These are phyloP conservation scores for Butorides virescens DNA, from an alignment of 2,113 vertebrate species.

Conservation along the genomic window DNA sequence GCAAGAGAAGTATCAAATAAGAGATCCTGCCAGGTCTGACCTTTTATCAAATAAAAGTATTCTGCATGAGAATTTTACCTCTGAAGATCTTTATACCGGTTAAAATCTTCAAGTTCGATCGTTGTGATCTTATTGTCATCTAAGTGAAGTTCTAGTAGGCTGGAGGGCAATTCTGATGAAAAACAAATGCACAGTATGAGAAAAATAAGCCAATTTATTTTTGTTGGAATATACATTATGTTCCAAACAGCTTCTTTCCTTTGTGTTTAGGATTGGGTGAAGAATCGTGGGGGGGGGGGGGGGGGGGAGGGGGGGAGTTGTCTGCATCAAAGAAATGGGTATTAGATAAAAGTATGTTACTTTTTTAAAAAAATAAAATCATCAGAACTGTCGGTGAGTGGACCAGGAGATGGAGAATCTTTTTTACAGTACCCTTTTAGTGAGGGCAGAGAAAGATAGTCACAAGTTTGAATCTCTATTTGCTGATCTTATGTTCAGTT, in stretches of 20 bases:
- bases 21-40: neutral
- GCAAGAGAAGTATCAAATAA: neutral
- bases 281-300: neutral
- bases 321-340: neutral
- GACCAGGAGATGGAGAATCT: neutral
- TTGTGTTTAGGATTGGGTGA: neutral
- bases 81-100: slow-evolving; percentile 89
- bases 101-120: slow-evolving; percentile 92
- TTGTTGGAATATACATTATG: neutral
- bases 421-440: neutral
- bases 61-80: slow-evolving; percentile 74
- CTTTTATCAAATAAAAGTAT: neutral
- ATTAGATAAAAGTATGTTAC: neutral
- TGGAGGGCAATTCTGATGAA: slow-evolving; percentile 81
- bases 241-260: neutral
- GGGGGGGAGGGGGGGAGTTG: neutral
- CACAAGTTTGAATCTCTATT: neutral
- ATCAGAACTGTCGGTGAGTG: neutral
- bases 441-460: neutral
- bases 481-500: neutral
- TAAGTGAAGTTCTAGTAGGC: slow-evolving; percentile 89
- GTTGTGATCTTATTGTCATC: slow-evolving; percentile 93
- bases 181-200: neutral
- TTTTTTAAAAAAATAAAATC: neutral
- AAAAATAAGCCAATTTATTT: neutral